A percentile compares a stretch with the other conserved stretches of the same genome.
Conservation (phyloP, 37 sponge, comb jelly and placozoan species). For the Hexactinellida sp. region DNA sequence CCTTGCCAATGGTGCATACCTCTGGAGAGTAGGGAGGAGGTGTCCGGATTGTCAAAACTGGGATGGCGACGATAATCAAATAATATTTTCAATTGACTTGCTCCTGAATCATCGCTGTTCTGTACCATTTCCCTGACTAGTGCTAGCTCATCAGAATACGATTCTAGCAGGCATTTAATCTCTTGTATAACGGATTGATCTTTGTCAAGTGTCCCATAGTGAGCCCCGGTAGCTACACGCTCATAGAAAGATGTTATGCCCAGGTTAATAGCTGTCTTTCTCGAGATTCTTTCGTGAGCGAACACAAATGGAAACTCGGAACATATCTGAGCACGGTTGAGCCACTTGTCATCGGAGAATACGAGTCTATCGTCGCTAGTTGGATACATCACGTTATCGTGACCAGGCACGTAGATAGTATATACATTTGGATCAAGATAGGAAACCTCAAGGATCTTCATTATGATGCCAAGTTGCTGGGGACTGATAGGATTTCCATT, state of each 20-base stretch:
- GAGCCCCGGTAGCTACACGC: not conserved
- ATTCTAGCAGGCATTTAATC: not conserved
- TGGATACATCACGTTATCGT: not conserved
- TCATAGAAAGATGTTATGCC: not conserved
- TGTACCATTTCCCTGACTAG: not conserved
- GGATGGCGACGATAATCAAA: not conserved
- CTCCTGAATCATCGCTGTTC: conserved; percentile 1
- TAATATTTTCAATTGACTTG: not conserved
- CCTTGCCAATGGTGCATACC: conserved; percentile 7
- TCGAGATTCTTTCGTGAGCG: not conserved
- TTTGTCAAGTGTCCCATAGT: not conserved
- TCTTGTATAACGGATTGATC: not conserved
- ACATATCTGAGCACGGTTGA: not conserved
- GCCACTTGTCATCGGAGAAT: not conserved
- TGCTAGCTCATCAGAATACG: not conserved
- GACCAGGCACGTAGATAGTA: not conserved
- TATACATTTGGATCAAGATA: not conserved
- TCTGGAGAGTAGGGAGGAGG: not conserved
- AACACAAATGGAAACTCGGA: not conserved
- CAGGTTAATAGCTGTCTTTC: not conserved
- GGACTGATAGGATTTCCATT: not conserved
- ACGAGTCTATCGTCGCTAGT: not conserved
- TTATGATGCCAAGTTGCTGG: not conserved
- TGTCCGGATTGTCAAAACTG: not conserved
- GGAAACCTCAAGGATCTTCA: not conserved